Conservation (phyloP, 1,140 invertebrate genomes). For the Drosophila varians region DNA sequence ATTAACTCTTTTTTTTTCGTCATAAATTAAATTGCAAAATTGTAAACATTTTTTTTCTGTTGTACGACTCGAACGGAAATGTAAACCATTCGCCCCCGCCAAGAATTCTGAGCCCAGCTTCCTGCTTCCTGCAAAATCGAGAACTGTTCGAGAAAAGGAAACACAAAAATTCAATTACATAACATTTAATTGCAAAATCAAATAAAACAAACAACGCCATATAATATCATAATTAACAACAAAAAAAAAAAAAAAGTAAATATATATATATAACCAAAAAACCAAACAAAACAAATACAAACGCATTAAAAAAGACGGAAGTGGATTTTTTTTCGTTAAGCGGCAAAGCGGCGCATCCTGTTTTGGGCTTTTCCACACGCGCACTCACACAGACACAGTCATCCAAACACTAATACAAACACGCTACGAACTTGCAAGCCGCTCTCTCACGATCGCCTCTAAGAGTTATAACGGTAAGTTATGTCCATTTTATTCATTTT, state of each 20-base stretch:
- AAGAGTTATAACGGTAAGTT: conserved; percentile 47
- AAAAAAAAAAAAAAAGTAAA: conserved; percentile 19
- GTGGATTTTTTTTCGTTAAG: conserved; percentile 57
- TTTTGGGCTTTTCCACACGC: conserved; percentile 56
- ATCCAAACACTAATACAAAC: not conserved
- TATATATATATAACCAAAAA: too few species aligned
- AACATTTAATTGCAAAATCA: conserved; percentile 39
- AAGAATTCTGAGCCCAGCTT: conserved; percentile 44
- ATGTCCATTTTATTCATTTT: not conserved
- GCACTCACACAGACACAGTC: conserved; percentile 8
- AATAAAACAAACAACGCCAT: conserved; percentile 37
- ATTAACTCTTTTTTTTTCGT: conserved; percentile 33
- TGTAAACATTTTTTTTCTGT: conserved; percentile 26
- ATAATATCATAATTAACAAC: conserved; percentile 45
- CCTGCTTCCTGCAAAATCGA: conserved; percentile 33
- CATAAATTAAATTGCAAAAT: conserved; percentile 11
- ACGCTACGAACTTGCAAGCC: conserved; percentile 12
- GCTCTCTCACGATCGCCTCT: conserved; percentile 28
- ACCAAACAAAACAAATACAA: conserved; percentile 27
- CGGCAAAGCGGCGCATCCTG: conserved; percentile 67
- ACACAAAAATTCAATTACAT: conserved; percentile 40
- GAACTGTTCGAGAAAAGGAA: conserved; percentile 10
- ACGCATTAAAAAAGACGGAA: conserved; percentile 63
- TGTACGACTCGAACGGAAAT: conserved; percentile 62
- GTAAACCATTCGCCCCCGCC: conserved; percentile 81